Evolutionary conservation across 2,888 invertebrate genomes (phyloP), one percentile per base, ranked within the genome.

Genomic region (Nowickia ferox): DNA sequence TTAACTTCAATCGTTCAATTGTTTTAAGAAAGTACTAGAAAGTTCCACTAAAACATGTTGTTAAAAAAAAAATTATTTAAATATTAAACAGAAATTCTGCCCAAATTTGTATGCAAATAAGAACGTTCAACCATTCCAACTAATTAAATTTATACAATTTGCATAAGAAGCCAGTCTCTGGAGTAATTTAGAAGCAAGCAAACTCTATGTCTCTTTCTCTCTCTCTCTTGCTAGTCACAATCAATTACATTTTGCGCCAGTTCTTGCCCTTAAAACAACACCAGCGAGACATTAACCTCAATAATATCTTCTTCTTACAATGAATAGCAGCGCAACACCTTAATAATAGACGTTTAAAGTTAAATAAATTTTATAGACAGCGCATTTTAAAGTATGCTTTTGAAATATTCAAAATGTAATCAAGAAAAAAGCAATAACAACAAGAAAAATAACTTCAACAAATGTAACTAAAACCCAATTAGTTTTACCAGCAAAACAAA

Each of bases 401-500:
- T 22, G 42, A 81, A 74, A 48, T 63, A 79, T 69, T 46, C 38
- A 55, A 48, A 30, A 46, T 57, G 8, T 11, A 51, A 15, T 11
- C 8, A 19, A 42, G 19, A 40, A 44, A 8, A 13, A 22, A 42
- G 53, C 55, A 30, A 44, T 10, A 48, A 48, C 13, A 69, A 48
- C 51, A 42, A 44, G 17, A 30, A 51, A 22, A 51, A 55, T 59
- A 53, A 79, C 53, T 69, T 72, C 82, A 71, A 79, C 65, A 86
- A 79, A 86, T 79, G 46, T 72, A 83, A 79, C 79, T 76, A 40
- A 82, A 83, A 86, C 79, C 78, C 85, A 86, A 86, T 86, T 86
- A 86, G 75, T 79, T 86, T 79, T 71, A 65, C 46, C 78, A 71
- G 46, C 15, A 68, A 71, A 84, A 69, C 55, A 69, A 78, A 10